A percentile compares a stretch with the other conserved stretches of the same genome.
phyloP scores from a whole-genome alignment of 2,797 vertebrate genomes.

The Esox masquinongy region DNA sequence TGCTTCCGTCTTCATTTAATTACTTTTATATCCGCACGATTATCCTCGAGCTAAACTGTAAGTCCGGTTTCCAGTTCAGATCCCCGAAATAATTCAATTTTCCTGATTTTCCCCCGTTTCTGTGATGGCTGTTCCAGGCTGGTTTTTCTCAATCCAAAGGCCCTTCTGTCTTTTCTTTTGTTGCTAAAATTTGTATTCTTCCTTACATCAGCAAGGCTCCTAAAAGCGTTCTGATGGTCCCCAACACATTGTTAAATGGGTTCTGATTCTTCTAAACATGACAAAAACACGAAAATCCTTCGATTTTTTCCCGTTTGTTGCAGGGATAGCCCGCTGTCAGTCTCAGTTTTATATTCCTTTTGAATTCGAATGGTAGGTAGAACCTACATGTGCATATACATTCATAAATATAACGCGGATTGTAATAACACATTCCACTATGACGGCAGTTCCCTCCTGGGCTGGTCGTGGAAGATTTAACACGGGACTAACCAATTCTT shows the following conservation, averaged over 20 bases:
- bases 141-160: conserved; percentile 62
- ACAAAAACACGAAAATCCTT: conserved; percentile 55
- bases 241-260: conserved; percentile 27
- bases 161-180: conserved; percentile 69
- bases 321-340: conserved; percentile 69
- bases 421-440: conserved; percentile 65
- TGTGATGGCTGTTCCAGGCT: conserved; percentile 68
- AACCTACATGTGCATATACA: conserved; percentile 71
- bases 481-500: conserved; percentile 59
- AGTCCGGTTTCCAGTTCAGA: conserved; percentile 56
- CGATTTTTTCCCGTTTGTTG: conserved; percentile 66
- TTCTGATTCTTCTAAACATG: conserved; percentile 46
- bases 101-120: conserved; percentile 65
- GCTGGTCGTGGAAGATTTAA: conserved; percentile 56
- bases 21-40: conserved; percentile 55
- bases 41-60: conserved; percentile 48
- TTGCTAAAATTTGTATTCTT: conserved; percentile 68
- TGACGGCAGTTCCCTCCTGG: conserved; percentile 61
- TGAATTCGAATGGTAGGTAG: conserved; percentile 56
- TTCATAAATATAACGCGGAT: conserved; percentile 62
- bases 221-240: conserved; percentile 60
- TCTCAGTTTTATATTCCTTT: conserved; percentile 55
- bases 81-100: conserved; percentile 47
- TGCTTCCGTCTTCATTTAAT: conserved; percentile 64
- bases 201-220: conserved; percentile 65